phyloP scores from a whole-genome alignment of 1,140 invertebrate species.

The Pemphigus obesinymphae region DNA sequence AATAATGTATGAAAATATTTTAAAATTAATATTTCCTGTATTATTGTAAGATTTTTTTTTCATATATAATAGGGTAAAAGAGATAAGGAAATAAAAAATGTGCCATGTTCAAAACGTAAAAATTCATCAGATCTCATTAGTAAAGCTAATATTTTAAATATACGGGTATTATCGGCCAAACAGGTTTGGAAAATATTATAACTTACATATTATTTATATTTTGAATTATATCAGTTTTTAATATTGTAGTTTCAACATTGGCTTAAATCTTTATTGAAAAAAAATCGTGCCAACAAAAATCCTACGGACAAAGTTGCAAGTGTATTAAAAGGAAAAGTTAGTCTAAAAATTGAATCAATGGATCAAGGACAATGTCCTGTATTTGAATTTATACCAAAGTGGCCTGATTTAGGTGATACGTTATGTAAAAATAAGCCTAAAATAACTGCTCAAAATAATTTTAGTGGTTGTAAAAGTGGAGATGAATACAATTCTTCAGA shows the following conservation, averaged over 20 bases:
- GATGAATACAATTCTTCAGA: constrained; percentile 19
- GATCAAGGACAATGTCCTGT: constrained; percentile 26
- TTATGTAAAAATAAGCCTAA: constrained; percentile 13
- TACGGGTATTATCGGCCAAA: constrained; percentile 20
- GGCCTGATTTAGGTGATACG: constrained; percentile 24
- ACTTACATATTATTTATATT: not conserved
- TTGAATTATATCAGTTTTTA: not conserved
- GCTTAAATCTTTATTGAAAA: constrained; percentile 23
- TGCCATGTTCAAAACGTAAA: not conserved
- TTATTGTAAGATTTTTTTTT: not conserved
- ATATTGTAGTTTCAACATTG: constrained; percentile 23
- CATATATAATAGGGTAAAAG: not conserved
- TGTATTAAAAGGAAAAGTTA: constrained; percentile 25
- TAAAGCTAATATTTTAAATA: constrained; percentile 24
- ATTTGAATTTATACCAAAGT: constrained; percentile 31
- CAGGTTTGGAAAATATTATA: not conserved
- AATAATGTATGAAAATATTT: constrained; percentile 16
- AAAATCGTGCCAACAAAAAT: not conserved
- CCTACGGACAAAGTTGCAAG: constrained; percentile 18
- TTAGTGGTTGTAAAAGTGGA: not conserved
- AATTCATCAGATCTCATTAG: constrained; percentile 9
- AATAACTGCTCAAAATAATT: not conserved
- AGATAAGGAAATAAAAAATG: not conserved
- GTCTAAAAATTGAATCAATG: constrained; percentile 35
- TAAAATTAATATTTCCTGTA: not conserved